Evolutionary conservation across 2,888 invertebrate genomes (phyloP), one percentile per base, ranked within the genome.

Genomic region (Orthonevra nobilis): DNA sequence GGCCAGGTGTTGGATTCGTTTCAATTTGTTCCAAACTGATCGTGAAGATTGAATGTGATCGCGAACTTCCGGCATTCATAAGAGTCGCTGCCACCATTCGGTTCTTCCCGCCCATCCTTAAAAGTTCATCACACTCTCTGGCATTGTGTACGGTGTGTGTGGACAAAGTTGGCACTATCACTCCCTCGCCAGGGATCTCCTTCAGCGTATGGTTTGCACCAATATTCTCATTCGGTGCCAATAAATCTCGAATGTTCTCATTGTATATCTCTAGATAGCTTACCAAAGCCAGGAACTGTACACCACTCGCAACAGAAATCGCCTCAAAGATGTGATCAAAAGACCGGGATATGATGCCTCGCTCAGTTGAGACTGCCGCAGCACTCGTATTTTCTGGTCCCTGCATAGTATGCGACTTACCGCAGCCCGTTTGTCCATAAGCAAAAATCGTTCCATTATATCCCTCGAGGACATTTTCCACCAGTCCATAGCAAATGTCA

Each of bases 401-500:
- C 56, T 83, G 63, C 96, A 97, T 97, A 7, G 96, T 95, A 86
- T 94, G 95, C 0, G 96, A 95, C 87, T 97, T 97, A 0, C 97
- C 97, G 86, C 96, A 96, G 0, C 97, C 96, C 0, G 96, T 97
- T 89, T 97, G 97, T 0, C 97, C 97, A 86, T 97, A 97, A 0
- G 97, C 97, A 88, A 97, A 97, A 56, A 97, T 95, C 0, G 97
- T 97, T 12, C 95, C 95, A 89, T 97, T 97, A 90, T 97, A 97
- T 0, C 97, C 97, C 85, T 97, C 96, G 61, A 96, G 90, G 0
- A 96, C 95, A 73, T 95, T 95, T 86, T 96, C 95, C 30, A 96
- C 93, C 26, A 96, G 87, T 0, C 95, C 92, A 86, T 94, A 96
- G 72, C 94, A 94, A 73, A 96, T 95, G 84, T 97, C 96, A 86